phyloP scores from a whole-genome alignment of 1,140 invertebrate genomes.

The Drosophila subobscura region DNA sequence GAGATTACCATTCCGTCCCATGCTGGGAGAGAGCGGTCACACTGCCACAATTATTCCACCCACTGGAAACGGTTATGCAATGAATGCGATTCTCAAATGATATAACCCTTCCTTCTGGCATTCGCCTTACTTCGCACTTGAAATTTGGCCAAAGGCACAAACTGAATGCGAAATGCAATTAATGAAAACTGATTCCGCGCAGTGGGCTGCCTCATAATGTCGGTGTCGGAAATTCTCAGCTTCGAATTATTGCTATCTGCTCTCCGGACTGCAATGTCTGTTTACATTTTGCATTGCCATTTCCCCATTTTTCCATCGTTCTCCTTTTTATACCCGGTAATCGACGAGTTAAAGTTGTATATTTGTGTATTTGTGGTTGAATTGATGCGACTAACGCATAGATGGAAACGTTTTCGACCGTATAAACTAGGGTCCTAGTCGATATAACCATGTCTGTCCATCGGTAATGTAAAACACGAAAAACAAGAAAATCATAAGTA shows the following conservation, averaged over 20 bases:
- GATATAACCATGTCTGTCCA: not conserved
- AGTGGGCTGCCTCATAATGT: conserved; percentile 40
- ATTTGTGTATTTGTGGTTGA: conserved; percentile 3
- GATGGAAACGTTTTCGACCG: conserved; percentile 10
- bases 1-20: too few species aligned
- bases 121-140: conserved; percentile 52
- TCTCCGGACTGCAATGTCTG: conserved; percentile 32
- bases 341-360: too few species aligned
- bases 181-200: conserved; percentile 47
- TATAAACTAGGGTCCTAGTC: too few species aligned
- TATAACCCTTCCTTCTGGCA: conserved; percentile 21
- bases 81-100: too few species aligned
- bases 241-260: not conserved
- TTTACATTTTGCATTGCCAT: conserved; percentile 37
- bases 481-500: too few species aligned
- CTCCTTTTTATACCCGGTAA: conserved; percentile 4
- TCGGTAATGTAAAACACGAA: too few species aligned
- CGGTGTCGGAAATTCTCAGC: conserved; percentile 28
- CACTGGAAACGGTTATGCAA: too few species aligned
- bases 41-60: too few species aligned
- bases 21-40: too few species aligned
- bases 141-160: conserved; percentile 17
- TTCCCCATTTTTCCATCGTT: conserved; percentile 22
- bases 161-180: conserved; percentile 51
- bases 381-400: too few species aligned